Conservation (phyloP, 2,797 vertebrate genomes). For the Allobates femoralis region DNA sequence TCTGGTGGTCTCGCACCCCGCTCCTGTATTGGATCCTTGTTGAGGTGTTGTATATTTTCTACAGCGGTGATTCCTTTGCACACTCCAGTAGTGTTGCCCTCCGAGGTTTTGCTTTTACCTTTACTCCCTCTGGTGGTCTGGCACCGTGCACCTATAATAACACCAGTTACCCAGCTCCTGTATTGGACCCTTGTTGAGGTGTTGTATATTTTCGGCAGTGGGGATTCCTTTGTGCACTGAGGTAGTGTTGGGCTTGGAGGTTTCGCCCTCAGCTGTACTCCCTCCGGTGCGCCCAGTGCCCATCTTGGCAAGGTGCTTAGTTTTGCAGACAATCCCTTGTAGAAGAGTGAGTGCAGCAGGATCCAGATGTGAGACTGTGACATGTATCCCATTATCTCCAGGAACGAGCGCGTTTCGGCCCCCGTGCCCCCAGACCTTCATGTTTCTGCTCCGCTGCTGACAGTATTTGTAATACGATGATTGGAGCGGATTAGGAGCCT, state of each 20-base stretch:
- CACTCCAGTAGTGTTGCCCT: too few species aligned
- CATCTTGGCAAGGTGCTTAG: too few species aligned
- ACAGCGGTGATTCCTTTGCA: too few species aligned
- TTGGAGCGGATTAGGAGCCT: conserved; percentile 70
- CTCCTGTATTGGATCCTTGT: too few species aligned
- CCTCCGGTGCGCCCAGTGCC: too few species aligned
- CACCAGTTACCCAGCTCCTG: neutral
- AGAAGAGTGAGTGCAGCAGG: neutral
- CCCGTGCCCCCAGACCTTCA: neutral
- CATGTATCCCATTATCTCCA: conserved; percentile 39
- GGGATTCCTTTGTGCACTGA: too few species aligned
- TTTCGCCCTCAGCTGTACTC: too few species aligned
- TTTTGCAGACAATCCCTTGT: neutral
- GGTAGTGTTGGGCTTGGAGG: too few species aligned
- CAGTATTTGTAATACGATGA: conserved; percentile 64
- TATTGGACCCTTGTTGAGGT: too few species aligned
- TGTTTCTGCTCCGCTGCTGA: neutral
- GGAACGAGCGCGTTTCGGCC: conserved; percentile 26
- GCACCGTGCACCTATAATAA: neutral
- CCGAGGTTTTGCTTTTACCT: neutral
- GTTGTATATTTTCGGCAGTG: too few species aligned
- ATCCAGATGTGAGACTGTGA: neutral
- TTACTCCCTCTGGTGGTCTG: neutral
- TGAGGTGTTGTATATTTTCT: too few species aligned
- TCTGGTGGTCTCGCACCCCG: neutral